Percentiles rank a stretch among this genome's conserved stretches.
Evolutionary conservation across 2,797 vertebrate genomes (phyloP).

Genomic region (Hephaestus fuliginosus): DNA sequence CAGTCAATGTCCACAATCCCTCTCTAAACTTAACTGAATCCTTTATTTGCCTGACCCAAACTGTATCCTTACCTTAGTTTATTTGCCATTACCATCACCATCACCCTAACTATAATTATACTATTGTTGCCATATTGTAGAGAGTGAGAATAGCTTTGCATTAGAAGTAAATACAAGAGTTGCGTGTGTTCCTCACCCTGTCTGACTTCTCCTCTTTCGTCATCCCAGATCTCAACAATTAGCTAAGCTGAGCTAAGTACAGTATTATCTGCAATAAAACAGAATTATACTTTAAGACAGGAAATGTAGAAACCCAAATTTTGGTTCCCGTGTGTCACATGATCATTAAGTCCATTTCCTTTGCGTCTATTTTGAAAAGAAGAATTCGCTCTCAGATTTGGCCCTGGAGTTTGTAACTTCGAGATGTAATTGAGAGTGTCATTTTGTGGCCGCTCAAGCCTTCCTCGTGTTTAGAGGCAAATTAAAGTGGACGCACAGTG

Average conservation of each 20-base stretch:
- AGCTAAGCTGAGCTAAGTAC: background rate
- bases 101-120: background rate
- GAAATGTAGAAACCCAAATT: conserved; percentile 2
- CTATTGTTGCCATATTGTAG: too few species aligned
- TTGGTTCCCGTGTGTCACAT: background rate
- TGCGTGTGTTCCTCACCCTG: background rate
- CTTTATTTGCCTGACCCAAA: background rate
- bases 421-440: conserved; percentile 18
- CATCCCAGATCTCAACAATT: background rate
- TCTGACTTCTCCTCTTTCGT: background rate
- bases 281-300: background rate
- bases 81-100: background rate
- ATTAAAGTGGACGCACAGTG: conserved; percentile 39
- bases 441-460: conserved; percentile 36
- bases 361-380: background rate
- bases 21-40: background rate
- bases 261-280: background rate
- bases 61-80: background rate
- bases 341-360: too few species aligned
- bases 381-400: background rate
- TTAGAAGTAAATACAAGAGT: too few species aligned
- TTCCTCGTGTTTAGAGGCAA: conserved; percentile 28
- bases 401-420: background rate
- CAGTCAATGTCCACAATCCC: background rate
- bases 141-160: too few species aligned